Percentiles rank a stretch among this genome's conserved stretches.
phyloP scores from a whole-genome alignment of 2,888 invertebrate species.

The Ophion obscuratus region DNA sequence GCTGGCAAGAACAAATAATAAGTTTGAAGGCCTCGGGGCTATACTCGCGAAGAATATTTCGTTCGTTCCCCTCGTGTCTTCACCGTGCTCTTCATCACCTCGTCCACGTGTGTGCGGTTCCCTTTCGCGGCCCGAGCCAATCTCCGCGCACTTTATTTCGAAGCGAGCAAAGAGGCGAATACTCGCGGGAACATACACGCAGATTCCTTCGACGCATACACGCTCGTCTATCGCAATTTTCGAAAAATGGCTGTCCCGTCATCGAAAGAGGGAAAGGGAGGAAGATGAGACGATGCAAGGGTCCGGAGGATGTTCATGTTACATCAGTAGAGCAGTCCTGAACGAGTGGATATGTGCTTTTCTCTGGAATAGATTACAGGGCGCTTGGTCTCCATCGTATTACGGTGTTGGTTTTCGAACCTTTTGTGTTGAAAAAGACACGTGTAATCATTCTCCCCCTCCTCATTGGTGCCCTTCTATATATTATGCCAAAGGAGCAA shows the following conservation, averaged over 20 bases:
- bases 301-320: constrained; percentile 22
- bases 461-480: constrained; percentile 12
- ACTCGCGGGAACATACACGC: constrained; percentile 18
- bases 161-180: constrained; percentile 50
- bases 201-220: constrained; percentile 21
- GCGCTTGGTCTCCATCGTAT: constrained; percentile 82
- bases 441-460: constrained; percentile 81
- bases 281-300: neutral
- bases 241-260: constrained; percentile 83
- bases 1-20: constrained; percentile 82
- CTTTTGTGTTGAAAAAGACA: constrained; percentile 84
- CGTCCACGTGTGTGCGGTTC: constrained; percentile 10
- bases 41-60: constrained; percentile 58
- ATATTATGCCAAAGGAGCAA: constrained; percentile 44
- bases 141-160: constrained; percentile 51
- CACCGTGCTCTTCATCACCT: constrained; percentile 19
- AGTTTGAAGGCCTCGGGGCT: constrained; percentile 70
- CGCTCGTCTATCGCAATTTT: constrained; percentile 78
- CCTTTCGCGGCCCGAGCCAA: constrained; percentile 45
- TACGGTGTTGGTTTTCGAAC: constrained; percentile 85
- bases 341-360: constrained; percentile 20
- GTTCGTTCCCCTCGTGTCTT: constrained; percentile 47
- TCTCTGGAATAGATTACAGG: constrained; percentile 81
- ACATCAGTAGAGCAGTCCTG: neutral
- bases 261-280: constrained; percentile 63